Evolutionary conservation across 2,888 invertebrate genomes (phyloP), one percentile per base, ranked within the genome.

Genomic region (Amiota mariae): DNA sequence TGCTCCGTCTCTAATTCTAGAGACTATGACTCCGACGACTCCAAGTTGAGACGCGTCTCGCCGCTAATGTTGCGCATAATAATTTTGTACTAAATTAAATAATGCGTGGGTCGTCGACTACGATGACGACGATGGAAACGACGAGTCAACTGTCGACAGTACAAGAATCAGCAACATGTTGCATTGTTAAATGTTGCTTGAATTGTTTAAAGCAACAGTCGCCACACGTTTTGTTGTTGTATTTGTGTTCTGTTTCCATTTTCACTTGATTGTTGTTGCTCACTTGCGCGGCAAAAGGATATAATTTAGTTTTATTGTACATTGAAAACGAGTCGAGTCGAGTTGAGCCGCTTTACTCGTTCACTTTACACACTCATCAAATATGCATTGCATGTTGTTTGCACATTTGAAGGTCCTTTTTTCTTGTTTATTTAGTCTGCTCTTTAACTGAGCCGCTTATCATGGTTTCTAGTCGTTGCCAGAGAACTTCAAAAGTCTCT

Each of bases 21-120:
- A 24, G 57, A 10, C 57, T n/a, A 51, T 4, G 1, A 51, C 51
- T 51, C 4, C 12, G n/a, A 51, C 54, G n/a, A n/a, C 54, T 51
- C 54, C 12, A n/a, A 59, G 59, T 11, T 18, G 59, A n/a, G 59
- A 9, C 59, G 18, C 64, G 64, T 64, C 70, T 57, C 80, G 80
- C 81, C 82, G 86, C 86, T 86, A 86, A 84, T 84, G 84, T 82
- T 76, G 85, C 86, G 82, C 85, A 86, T 86, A 84, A 86, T 85
- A 85, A 84, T 84, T 84, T 86, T 82, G 85, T 84, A 81, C 85
- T 77, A 86, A 85, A 86, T 84, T 84, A 84, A 86, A 84, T 85
- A 84, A 84, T 84, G 85, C 85, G 86, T 84, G 84, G 86, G 86
- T 78, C 81, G 83, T 70, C 72, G 24, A 18, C 48, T n/a, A 63